Evolutionary conservation across 37 sponge, comb jelly and placozoan genomes (phyloP), one percentile per base, ranked within the genome.

Genomic region (Mnemiopsis leidyi): DNA sequence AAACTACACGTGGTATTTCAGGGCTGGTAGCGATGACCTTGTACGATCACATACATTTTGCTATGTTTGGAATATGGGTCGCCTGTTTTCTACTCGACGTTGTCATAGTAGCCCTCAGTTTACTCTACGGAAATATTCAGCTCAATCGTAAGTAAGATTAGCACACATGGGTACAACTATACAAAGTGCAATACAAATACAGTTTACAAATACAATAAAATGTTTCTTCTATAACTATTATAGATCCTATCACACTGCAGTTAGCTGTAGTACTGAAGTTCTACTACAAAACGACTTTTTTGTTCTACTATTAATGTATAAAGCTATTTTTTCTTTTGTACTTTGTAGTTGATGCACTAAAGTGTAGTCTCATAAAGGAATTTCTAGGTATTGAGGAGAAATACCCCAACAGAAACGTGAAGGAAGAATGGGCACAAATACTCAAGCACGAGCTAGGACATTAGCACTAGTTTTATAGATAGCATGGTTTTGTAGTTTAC

Each of bases 391-490:
- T 69, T n/a, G 73, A 69, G 29, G 73, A 69, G 29, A 69, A 69
- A 25, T 69, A 69, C n/a, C 73, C 73, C 73, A 69, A 69, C 21
- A 69, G 73, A 69, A 69, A 69, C 29, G 73, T 69, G 28, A 69
- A 69, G 73, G 73, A 69, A 25, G 73, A 69, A 25, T 69, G 73
- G 73, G 73, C 73, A 25, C 2, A 21, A 16, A 69, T 69, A 3
- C 29, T 69, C 1, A 69, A 69, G 21, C 73, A 69, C n/a, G 73
- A 69, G 21, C 29, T 69, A 69, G 73, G 9, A 69, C 73, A 69
- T 23, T 69, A 25, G 21, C 73, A 48, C 9, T 48, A 13, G 61
- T n/a, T n/a, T n/a, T n/a, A n/a, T n/a, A n/a, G n/a, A n/a, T n/a
- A n/a, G n/a, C n/a, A n/a, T n/a, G n/a, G n/a, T n/a, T n/a, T n/a